Base-by-base conservation (phyloP, 2,888 invertebrate genomes). In the Parapristionchus giblindavisi region DNA sequence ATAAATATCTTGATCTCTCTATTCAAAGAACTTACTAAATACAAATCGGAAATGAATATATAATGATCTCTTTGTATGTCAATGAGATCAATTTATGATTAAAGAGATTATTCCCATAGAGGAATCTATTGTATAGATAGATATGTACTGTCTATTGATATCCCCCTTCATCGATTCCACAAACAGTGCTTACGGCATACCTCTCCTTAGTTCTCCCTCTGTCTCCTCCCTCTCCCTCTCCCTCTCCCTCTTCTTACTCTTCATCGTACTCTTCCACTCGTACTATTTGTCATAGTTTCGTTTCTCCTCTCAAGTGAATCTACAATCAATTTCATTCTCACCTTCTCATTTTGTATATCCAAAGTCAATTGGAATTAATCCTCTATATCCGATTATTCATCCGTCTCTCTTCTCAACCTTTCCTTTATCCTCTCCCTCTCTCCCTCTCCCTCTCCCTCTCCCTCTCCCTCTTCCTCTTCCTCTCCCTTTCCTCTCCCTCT, bases 231-330 rank as follows among this genome's bases (percentile, higher is more conserved):
- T 5, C 36, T 60, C 61, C n/a, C 38, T 61, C 61, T n/a, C 61
- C 36, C 61, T 14, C 24, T 61, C 32, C 43, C 65, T 29, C 27
- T 21, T 48, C 27, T 24, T 29, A 43, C 43, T 43, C 48, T 43
- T 65, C 65, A 24, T 40, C 48, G 38, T n/a, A 17, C 65, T 65
- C 65, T 65, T 27, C 24, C 32, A 8, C 56, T 65, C 32, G 38
- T 48, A 43, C 65, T 29, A 65, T 43, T 43, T n/a, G n/a, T n/a
- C n/a, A n/a, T n/a, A n/a, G n/a, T n/a, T n/a, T n/a, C 48, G n/a
- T 65, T 43, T 65, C 63, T 63, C 65, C 48, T 29, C 27, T 48
- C 65, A 43, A 43, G 48, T 65, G 40, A 40, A 29, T 65, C 65
- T 36, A 4, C 65, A 43, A 29, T 65, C 40, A 38, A 40, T 40